Base-by-base conservation (phyloP, 1,140 invertebrate species). In the Drosophila jambulina region DNA sequence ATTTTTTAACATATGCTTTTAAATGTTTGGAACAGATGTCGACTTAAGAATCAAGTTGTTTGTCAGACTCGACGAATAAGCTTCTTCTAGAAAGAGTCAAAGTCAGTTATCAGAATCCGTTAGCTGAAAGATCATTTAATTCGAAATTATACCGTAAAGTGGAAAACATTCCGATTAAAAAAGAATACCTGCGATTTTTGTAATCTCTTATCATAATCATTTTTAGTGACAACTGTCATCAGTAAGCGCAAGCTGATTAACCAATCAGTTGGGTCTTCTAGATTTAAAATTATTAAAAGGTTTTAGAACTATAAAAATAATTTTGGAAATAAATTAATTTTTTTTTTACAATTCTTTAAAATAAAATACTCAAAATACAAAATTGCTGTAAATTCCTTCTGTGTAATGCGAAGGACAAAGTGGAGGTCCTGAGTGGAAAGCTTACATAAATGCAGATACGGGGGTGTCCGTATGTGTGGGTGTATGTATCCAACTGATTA, bases 401-500 rank as follows among this genome's bases (percentile, higher is more conserved):
- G 67, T 70, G 67, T 43, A 54, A 32, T 17, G 12, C 27, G 6
- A 17, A 27, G 51, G 27, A 48, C 48, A 27, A 17, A 40, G 29
- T 21, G 61, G n/a, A 36, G 65, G 36, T 27, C 15, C 42, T 38
- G 15, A 49, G 46, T 27, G 63, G 29, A 13, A 58, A 29, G 59
- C 59, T 56, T 59, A 43, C 64, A 76, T 42, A 68, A 40, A 78
- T 69, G 62, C 43, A 51, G 34, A 69, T 45, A 59, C 34, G 51
- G 46, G 59, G 62, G 62, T 68, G 58, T 77, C 48, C 67, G 46
- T 8, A 13, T 21, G 48, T 43, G 25, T 34, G 23, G 68, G 49
- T 60, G 40, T 81, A 84, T 88, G 85, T 88, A 80, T 81, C 46
- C 69, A 90, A 88, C 75, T 88, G 81, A 88, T 88, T 88, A 88